phyloP scores from a whole-genome alignment of 2,888 invertebrate genomes.

The Drosophila basisetae region DNA sequence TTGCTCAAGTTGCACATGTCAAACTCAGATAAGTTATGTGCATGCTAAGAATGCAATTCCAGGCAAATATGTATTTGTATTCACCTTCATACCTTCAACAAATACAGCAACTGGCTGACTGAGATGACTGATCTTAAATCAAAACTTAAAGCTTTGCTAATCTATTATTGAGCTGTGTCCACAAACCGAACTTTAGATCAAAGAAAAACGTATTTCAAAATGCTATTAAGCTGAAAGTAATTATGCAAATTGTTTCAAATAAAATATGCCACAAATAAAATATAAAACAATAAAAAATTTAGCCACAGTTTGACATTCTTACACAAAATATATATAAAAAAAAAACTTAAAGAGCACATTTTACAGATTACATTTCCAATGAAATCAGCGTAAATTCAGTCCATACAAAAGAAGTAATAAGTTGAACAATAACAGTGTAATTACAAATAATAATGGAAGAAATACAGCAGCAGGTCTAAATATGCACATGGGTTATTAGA shows the following conservation, averaged over 20 bases:
- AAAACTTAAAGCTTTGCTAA: neutral
- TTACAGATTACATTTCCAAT: too few relatives aligned
- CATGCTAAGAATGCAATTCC: conserved; percentile 20
- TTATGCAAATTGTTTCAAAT: neutral
- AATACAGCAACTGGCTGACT: neutral
- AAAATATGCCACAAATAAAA: neutral
- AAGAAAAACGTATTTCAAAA: neutral
- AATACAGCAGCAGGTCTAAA: neutral
- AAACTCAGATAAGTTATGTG: conserved; percentile 6
- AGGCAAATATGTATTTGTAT: neutral
- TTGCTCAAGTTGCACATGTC: conserved; percentile 10
- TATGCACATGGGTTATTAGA: neutral
- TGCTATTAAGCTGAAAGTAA: neutral
- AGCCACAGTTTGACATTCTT: neutral
- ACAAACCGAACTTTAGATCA: too few relatives aligned
- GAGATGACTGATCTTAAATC: neutral
- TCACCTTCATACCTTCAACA: neutral
- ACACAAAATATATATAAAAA: neutral
- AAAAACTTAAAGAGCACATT: neutral
- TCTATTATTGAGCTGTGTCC: neutral
- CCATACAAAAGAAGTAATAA: neutral
- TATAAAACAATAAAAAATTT: too few relatives aligned
- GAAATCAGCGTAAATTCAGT: neutral
- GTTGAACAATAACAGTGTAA: neutral
- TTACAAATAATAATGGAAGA: neutral